Conservation (phyloP, 2,797 vertebrate genomes). For the Lycodopsis pacificus region DNA sequence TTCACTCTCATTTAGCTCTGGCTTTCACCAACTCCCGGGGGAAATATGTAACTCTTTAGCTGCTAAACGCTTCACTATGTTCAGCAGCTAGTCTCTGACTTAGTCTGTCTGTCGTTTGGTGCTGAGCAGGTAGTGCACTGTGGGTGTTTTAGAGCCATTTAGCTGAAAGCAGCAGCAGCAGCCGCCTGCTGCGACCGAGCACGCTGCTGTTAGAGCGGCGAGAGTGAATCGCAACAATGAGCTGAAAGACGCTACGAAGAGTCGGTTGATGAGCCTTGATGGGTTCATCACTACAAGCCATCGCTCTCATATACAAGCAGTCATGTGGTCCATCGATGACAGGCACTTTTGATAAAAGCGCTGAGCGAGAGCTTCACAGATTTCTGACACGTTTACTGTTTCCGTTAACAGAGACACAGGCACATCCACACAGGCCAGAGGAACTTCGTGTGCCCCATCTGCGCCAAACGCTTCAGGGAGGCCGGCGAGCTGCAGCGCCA, state of each 20-base stretch:
- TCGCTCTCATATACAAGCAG: background rate
- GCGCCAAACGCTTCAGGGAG: constrained; percentile 91
- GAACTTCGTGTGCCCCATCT: constrained; percentile 91
- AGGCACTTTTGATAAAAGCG: background rate
- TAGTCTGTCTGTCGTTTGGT: background rate
- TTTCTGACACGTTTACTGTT: background rate
- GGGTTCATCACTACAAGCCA: background rate
- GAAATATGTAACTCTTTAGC: background rate
- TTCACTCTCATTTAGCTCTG: background rate
- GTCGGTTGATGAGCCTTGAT: background rate
- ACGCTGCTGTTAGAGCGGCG: background rate
- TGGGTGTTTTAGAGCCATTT: background rate
- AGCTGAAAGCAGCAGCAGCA: background rate
- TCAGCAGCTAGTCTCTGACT: background rate
- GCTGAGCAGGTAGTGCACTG: background rate
- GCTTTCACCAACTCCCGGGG: background rate
- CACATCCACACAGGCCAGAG: constrained; percentile 93
- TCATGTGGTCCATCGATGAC: background rate
- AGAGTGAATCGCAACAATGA: background rate
- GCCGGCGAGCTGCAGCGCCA: constrained; percentile 92
- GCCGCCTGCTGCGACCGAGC: background rate
- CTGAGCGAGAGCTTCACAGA: background rate
- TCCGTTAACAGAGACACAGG: constrained; percentile 85
- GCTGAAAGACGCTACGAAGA: background rate
- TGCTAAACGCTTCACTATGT: background rate